Percentiles rank a stretch among this genome's conserved stretches.
phyloP scores from a whole-genome alignment of 1,140 invertebrate genomes.

The Cydia splendana region DNA sequence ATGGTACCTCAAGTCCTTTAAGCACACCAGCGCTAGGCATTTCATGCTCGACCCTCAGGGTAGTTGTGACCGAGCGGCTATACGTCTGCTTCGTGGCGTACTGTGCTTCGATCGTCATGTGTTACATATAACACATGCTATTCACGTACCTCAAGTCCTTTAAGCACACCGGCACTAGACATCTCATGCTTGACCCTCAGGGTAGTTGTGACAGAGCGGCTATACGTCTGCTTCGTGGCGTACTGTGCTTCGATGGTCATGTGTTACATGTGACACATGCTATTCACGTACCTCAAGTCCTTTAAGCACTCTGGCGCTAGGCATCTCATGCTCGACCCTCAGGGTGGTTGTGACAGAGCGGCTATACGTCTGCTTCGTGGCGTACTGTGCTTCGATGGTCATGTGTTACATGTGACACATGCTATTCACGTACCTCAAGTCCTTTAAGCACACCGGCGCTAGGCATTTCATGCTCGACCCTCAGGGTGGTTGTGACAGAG shows the following conservation, averaged over 20 bases:
- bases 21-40: slow-evolving; percentile 59
- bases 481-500: slow-evolving; percentile 44
- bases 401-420: too few relatives aligned
- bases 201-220: slow-evolving; percentile 41
- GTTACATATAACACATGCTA: too few relatives aligned
- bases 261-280: too few relatives aligned
- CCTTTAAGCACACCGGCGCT: slow-evolving; percentile 52
- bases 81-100: slow-evolving; percentile 48
- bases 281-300: slow-evolving; percentile 47
- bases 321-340: slow-evolving; percentile 54
- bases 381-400: slow-evolving; percentile 45
- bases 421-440: slow-evolving; percentile 44
- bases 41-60: slow-evolving; percentile 50
- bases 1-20: slow-evolving; percentile 51
- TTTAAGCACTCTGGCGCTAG: slow-evolving; percentile 52
- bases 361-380: slow-evolving; percentile 40
- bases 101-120: slow-evolving; percentile 45
- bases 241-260: slow-evolving; percentile 45
- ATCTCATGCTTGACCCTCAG: slow-evolving; percentile 54
- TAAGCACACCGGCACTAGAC: slow-evolving; percentile 55
- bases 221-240: slow-evolving; percentile 41
- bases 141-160: slow-evolving; percentile 48
- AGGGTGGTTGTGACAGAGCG: slow-evolving; percentile 44
- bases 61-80: slow-evolving; percentile 40
- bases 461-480: slow-evolving; percentile 56